Percentiles rank a stretch among this genome's conserved stretches.
Evolutionary conservation across 2,113 vertebrate species (phyloP).

Genomic region (Chlorodrepanis virens): DNA sequence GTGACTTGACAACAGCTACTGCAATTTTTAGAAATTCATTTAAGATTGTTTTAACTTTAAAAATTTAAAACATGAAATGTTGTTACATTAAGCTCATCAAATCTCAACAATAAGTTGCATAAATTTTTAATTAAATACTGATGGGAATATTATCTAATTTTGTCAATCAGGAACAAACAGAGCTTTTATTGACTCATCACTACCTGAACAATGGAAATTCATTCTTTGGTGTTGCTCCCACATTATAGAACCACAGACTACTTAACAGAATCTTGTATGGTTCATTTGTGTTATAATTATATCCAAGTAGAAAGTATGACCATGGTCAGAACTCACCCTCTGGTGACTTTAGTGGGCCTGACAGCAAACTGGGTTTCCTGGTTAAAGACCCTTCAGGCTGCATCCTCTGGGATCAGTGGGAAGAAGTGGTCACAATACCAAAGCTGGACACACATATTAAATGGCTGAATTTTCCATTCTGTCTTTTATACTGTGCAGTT

Average conservation of each 20-base stretch:
- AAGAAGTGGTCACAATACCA: accelerated
- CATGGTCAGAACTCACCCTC: neutral
- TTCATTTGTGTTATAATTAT: neutral
- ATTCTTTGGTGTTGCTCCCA: neutral
- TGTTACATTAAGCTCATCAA: neutral
- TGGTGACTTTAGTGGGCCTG: neutral
- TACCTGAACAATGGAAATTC: neutral
- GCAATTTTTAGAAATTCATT: neutral
- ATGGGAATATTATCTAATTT: neutral
- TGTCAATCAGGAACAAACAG: neutral
- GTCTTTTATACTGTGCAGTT: neutral
- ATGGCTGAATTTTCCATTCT: neutral
- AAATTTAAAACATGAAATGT: neutral
- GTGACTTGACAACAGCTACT: neutral
- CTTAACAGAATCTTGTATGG: neutral
- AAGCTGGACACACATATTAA: neutral
- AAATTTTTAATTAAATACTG: neutral
- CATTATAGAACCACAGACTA: neutral
- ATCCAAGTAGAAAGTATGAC: neutral
- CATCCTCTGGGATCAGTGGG: neutral
- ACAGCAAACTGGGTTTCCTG: neutral
- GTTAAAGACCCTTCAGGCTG: neutral
- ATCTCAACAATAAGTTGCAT: neutral
- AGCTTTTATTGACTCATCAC: neutral
- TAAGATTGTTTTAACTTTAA: neutral